Evolutionary conservation across 1,140 invertebrate genomes (phyloP).

Genomic region (Panulirus ornatus): DNA sequence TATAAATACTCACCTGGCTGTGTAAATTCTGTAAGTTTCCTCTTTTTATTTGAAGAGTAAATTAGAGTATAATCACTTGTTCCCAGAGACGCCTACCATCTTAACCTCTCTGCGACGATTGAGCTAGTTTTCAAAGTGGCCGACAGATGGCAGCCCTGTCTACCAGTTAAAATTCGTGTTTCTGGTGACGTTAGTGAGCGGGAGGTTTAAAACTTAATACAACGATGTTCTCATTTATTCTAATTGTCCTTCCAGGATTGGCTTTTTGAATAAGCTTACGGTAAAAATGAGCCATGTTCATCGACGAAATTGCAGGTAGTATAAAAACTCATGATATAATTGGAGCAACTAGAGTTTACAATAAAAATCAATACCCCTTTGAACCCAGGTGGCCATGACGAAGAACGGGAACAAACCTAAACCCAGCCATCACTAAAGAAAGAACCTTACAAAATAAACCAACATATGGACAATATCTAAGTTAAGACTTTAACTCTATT

Average conservation of each 20-base stretch:
- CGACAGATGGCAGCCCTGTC: neutral
- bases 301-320: neutral
- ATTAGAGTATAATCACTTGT: neutral
- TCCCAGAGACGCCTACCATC: neutral
- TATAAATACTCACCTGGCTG: neutral
- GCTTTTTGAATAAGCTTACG: no score
- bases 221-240: neutral
- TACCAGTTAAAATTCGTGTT: neutral
- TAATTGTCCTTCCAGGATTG: no score
- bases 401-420: neutral
- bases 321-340: neutral
- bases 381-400: constrained; percentile 3
- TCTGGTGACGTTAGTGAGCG: neutral
- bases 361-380: constrained; percentile 14
- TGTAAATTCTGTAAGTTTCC: neutral
- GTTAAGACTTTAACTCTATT: no score
- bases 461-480: no score
- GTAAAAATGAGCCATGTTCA: no score
- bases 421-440: neutral
- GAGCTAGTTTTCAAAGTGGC: neutral
- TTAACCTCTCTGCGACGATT: neutral
- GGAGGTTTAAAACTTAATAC: neutral
- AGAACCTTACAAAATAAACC: neutral
- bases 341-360: neutral
- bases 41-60: neutral